Base-by-base conservation (phyloP, 2,797 vertebrate genomes). In the Crocidura indochinensis region DNA sequence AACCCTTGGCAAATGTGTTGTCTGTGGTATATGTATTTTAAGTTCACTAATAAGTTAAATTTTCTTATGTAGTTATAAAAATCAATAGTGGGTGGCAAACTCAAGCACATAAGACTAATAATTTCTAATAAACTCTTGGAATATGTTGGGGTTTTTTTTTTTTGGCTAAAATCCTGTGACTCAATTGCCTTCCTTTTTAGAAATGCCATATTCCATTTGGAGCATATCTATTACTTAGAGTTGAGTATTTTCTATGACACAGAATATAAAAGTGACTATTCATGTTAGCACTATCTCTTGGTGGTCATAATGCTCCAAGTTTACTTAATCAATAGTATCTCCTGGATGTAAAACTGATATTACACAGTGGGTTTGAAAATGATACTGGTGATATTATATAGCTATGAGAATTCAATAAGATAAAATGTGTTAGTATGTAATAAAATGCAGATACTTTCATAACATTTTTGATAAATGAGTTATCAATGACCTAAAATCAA, bases 41-140 rank as follows among this genome's bases (percentile, higher is more conserved):
- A 94, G 86, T 91, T 91, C 53, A 51, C 38, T 6, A 29, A 81
- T 49, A 62, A 7, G 69, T 81, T 83, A 83, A 76, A 67, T 90
- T 94, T 64, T 84, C 95, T 82, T 31, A 82, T 65, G 77, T 62
- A 75, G 47, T 84, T 89, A 46, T 65, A 81, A 75, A 75, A 93
- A 75, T 86, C 72, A 77, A 47, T 26, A 46, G 67, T 31, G 87
- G 79, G 79, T 24, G 8, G 84, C 87, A 86, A 83, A 64, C 64
- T 90, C 31, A 76, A 72, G 64, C 53, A 12, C 31, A 26, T 29
- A 60, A 60, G 17, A 4, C 22, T 60, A 60, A 6, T 60, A 22
- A 60, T 20, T 20, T 20, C 56, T 20, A 60, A 60, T 17, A 49
- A 79, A 24, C 67, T 56, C 49, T 46, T 7, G 24, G 49, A n/a